Conservation (phyloP, 2,797 vertebrate species). For the Chelonia mydas region DNA sequence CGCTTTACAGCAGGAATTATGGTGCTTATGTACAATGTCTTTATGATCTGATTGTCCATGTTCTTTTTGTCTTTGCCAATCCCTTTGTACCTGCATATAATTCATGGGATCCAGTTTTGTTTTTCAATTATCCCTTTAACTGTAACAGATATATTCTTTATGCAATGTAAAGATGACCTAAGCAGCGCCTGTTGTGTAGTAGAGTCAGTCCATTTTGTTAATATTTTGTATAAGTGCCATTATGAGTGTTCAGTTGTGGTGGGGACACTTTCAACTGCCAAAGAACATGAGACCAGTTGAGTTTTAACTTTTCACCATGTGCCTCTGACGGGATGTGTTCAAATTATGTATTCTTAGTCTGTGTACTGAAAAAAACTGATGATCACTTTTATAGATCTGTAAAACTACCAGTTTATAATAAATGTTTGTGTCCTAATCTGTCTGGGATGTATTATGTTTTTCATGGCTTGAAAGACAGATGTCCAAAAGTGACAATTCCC, state of each 20-base stretch:
- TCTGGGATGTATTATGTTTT: conserved; percentile 8
- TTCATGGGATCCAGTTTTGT: conserved; percentile 1
- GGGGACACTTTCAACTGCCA: conserved; percentile 18
- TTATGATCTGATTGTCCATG: background rate
- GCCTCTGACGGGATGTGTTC: conserved; percentile 48
- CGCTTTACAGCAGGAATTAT: background rate
- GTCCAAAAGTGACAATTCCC: background rate
- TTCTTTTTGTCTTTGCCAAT: conserved; percentile 15
- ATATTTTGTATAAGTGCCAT: conserved; percentile 54
- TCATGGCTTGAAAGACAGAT: background rate
- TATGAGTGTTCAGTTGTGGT: background rate
- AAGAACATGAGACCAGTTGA: background rate
- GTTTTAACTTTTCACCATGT: conserved; percentile 45
- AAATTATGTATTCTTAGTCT: conserved; percentile 42
- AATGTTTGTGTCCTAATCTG: conserved; percentile 64
- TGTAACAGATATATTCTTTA: conserved; percentile 15
- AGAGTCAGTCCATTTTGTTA: conserved; percentile 18
- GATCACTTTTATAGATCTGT: conserved; percentile 59
- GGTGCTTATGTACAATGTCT: background rate
- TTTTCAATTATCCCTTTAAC: conserved; percentile 17
- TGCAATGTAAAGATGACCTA: background rate
- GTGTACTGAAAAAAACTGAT: background rate
- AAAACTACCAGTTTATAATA: conserved; percentile 68
- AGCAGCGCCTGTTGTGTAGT: background rate
- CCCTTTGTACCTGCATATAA: background rate